Base-by-base conservation (phyloP, 2,797 vertebrate species). In the Nannoperca australis region DNA sequence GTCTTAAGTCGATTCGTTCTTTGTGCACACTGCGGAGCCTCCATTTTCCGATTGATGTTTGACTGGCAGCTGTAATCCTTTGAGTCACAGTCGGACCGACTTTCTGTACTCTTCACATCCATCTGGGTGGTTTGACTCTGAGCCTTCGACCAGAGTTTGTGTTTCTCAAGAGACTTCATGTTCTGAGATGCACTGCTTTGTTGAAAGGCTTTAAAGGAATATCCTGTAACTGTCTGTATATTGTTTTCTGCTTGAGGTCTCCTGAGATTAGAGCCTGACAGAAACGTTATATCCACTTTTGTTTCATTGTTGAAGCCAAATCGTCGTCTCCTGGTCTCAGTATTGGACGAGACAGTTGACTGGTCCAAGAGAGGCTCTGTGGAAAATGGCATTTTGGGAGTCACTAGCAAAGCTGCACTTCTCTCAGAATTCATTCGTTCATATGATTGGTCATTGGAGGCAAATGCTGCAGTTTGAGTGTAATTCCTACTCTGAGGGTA, bases 31-130 rank as follows among this genome's bases (percentile, higher is more conserved):
- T 32, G 73, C 56, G 54, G 49, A 36, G 45, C 73, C 20, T 73
- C 79, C 9, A 1, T 50, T 60, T 56, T 72, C 56, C 24, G 76
- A 85, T 80, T 55, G 13, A 66, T 69, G 58, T 63, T 84, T 74
- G 84, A 89, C 61, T 60, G 88, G 78, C 82, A 64, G 64, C 82
- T 82, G 65, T 81, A 64, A 80, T 90, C 85, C 80, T 73, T 75
- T 61, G 74, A 83, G 70, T 68, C 63, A 68, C 72, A 72, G 61
- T 50, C 42, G 24, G 78, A 73, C 65, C 69, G 80, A 59, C 20
- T 84, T 24, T 49, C 66, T 69, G 58, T 10, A 34, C 50, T 66
- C 40, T 38, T 70, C 77, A 54, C 40, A 34, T 90, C 86, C 44
- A 42, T 84, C 70, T 75, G 67, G 63, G 77, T 30, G 72, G 47